Conservation (phyloP, 2,888 invertebrate species). For the Bombylius major region DNA sequence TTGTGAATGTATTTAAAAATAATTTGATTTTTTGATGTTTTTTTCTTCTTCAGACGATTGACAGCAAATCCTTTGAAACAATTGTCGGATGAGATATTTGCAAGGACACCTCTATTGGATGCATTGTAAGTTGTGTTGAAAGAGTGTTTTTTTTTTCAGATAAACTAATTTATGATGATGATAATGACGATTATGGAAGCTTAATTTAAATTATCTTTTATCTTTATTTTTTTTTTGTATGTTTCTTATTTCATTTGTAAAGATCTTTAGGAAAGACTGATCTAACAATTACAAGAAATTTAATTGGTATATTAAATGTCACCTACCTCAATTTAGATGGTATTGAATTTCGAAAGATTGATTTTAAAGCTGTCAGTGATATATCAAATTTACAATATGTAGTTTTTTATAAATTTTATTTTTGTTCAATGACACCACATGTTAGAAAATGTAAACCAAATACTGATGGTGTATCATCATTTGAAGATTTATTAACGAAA, state of each 20-base stretch:
- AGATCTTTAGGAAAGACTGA: slow-evolving; percentile 37
- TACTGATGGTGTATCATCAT: slow-evolving; percentile 52
- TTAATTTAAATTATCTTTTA: too few species aligned
- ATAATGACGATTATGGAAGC: too few species aligned
- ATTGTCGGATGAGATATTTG: slow-evolving; percentile 36
- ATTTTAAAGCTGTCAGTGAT: slow-evolving; percentile 38
- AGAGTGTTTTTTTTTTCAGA: too few species aligned
- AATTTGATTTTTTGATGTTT: not conserved
- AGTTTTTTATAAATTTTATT: slow-evolving; percentile 49
- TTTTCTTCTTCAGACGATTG: slow-evolving; percentile 24
- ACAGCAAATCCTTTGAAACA: slow-evolving; percentile 37
- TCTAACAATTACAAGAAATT: slow-evolving; percentile 21
- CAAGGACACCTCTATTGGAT: slow-evolving; percentile 32
- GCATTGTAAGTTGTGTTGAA: slow-evolving; percentile 39
- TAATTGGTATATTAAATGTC: slow-evolving; percentile 27
- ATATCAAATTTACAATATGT: slow-evolving; percentile 41
- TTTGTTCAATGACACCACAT: slow-evolving; percentile 46
- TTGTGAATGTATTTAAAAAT: not conserved
- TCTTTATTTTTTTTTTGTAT: not conserved
- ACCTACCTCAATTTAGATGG: slow-evolving; percentile 40
- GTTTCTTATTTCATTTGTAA: too few species aligned
- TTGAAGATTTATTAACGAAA: slow-evolving; percentile 44
- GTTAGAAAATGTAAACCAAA: slow-evolving; percentile 46
- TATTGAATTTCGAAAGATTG: slow-evolving; percentile 39
- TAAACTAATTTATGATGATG: too few species aligned